Evolutionary conservation across 2,797 vertebrate genomes (phyloP).

Genomic region (Macroramphosus scolopax): DNA sequence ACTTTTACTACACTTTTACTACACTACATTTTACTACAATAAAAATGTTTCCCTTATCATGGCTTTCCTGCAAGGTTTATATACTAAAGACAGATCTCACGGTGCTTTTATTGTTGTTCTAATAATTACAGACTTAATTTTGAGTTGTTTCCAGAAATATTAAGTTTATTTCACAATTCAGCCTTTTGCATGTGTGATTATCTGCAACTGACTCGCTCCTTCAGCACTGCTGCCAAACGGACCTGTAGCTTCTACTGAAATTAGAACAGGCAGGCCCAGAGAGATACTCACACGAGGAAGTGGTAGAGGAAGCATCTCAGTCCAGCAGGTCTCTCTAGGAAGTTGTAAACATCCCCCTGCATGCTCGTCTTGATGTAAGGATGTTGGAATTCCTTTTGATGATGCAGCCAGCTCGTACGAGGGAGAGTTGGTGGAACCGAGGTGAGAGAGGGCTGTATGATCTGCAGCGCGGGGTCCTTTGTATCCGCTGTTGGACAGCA

Average conservation of each 20-base stretch:
- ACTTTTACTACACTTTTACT: slow-evolving; percentile 13
- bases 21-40: slow-evolving; percentile 4
- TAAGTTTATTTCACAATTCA: too few relatives aligned
- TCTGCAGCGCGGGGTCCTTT: slow-evolving; percentile 68
- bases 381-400: slow-evolving; percentile 75
- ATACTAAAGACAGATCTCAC: not conserved
- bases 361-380: slow-evolving; percentile 84
- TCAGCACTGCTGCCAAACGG: slow-evolving; percentile 6
- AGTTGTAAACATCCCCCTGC: slow-evolving; percentile 92
- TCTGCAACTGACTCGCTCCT: not conserved
- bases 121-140: too few relatives aligned
- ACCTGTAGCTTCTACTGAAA: slow-evolving; percentile 14
- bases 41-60: not conserved
- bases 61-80: not conserved
- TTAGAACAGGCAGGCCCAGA: slow-evolving; percentile 4
- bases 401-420: slow-evolving; percentile 68
- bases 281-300: slow-evolving; percentile 88
- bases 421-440: slow-evolving; percentile 54
- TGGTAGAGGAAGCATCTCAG: slow-evolving; percentile 90
- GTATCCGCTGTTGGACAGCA: slow-evolving; percentile 46
- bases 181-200: not conserved
- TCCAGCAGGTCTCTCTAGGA: slow-evolving; percentile 89
- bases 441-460: slow-evolving; percentile 55
- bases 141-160: not conserved
- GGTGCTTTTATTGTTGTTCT: too few relatives aligned